Base-by-base conservation (phyloP, 1,140 invertebrate species). In the Trachymyrmex cornetzi region DNA sequence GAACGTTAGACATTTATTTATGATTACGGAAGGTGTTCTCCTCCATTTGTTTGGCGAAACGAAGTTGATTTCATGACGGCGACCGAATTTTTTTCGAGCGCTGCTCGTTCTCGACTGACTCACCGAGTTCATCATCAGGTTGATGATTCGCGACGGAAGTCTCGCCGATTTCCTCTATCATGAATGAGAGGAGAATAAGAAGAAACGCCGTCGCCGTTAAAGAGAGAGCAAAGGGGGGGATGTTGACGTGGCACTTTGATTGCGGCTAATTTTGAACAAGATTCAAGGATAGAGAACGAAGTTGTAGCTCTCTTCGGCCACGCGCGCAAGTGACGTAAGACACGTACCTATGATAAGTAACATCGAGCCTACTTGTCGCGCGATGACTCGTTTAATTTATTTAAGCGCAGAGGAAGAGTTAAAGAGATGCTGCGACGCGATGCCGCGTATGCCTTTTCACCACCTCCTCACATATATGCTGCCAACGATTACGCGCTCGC, bases 161-260 rank as follows among this genome's bases (percentile, higher is more conserved):
- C 30, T 50, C 74, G 22, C 59, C 74, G 61, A 88, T 89, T 89
- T 89, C 72, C 75, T 57, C 59, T 53, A 75, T 24, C 24, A 22
- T 69, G 67, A 75, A 63, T 38, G 80, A 14, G 55, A 50, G 72
- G 44, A 75, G 69, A 61, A 75, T 48, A 38, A 72, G 64, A 48
- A 53, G 55, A 50, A 84, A 16, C 80, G 55, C 53, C 55, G 38
- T 50, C 24, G 38, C 34, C 53, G 30, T 61, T 50, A 19, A 27
- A 30, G 27, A 55, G n/a, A 9, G 9, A 12, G 12, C 72, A 22
- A 44, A 57, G 80, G n/a, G n/a, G 63, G 55, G 57, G 88, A 90
- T 90, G 88, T 90, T 91, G 89, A 91, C 90, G 90, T 91, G 90
- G 91, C 91, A 90, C 84, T 91, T 91, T 90, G 90, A 91, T 91